These are phyloP conservation scores for Arctopsyche grandis DNA, from an alignment of 1,140 invertebrate genomes.

Conservation along the genomic window DNA sequence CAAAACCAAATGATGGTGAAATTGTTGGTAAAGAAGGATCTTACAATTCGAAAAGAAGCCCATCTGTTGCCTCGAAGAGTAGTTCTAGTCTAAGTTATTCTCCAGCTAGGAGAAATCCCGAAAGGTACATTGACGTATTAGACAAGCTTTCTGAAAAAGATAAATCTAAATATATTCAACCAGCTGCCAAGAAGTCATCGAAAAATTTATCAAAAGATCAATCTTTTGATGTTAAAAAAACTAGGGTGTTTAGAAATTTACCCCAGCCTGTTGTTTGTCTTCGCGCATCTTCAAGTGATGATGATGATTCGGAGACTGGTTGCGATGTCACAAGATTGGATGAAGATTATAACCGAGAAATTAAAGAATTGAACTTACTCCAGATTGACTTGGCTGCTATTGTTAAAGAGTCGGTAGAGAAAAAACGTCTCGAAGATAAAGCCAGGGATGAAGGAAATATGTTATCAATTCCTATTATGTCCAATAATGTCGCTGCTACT, in stretches of 20 bases:
- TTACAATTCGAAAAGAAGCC: slow-evolving; percentile 34
- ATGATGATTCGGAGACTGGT: slow-evolving; percentile 64
- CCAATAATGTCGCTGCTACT: slow-evolving; percentile 9
- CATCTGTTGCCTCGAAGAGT: slow-evolving; percentile 55
- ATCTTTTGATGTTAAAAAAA: slow-evolving; percentile 48
- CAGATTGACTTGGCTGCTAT: slow-evolving; percentile 71
- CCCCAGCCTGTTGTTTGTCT: slow-evolving; percentile 70
- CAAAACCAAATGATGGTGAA: slow-evolving; percentile 50
- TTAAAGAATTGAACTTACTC: slow-evolving; percentile 71
- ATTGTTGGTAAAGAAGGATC: slow-evolving; percentile 56
- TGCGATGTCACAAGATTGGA: slow-evolving; percentile 54
- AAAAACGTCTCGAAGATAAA: slow-evolving; percentile 60
- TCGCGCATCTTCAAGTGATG: slow-evolving; percentile 69
- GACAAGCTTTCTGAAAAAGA: slow-evolving; percentile 66
- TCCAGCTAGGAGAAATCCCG: slow-evolving; percentile 71
- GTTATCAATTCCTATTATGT: not conserved
- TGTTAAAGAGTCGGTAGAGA: slow-evolving; percentile 65
- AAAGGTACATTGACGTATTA: slow-evolving; percentile 71
- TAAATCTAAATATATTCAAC: slow-evolving; percentile 65
- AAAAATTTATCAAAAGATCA: slow-evolving; percentile 34
- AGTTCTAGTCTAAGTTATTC: slow-evolving; percentile 74
- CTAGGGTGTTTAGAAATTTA: slow-evolving; percentile 54
- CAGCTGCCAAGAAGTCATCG: slow-evolving; percentile 44
- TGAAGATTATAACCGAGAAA: slow-evolving; percentile 63
- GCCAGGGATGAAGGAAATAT: slow-evolving; percentile 49